Base-by-base conservation (phyloP, 2,888 invertebrate species). In the Resseliella maxima region DNA sequence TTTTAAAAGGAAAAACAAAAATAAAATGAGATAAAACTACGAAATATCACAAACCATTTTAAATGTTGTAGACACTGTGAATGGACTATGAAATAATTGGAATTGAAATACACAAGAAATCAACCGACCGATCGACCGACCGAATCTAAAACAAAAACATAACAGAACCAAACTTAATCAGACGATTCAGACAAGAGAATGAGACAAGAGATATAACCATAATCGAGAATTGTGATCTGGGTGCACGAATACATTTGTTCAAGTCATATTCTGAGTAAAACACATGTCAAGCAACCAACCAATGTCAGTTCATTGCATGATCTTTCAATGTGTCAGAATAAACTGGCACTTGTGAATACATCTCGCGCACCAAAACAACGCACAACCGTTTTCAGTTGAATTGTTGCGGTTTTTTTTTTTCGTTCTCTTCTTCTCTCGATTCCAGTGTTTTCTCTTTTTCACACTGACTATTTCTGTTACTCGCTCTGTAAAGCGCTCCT, bases 171-270 rank as follows among this genome's bases (percentile, higher is more conserved):
- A 12, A 50, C 8, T 12, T 2, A 72, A 72, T 72, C 72, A 27
- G 18, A 35, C 72, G 31, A 31, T 72, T n/a, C n/a, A n/a, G 72
- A 31, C 72, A 72, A 15, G 18, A 50, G 46, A 15, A 18, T 2
- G 46, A 50, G 46, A 72, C 31, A 3, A 50, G 18, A 31, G 2
- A 72, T 31, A 31, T 3, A n/a, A 72, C 72, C 72, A 72, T 72
- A 72, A 72, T 72, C 31, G 72, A 72, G 72, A 72, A 72, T 31
- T 72, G 72, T 31, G 72, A 72, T 12, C 72, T 72, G 72, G 72
- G 72, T 31, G 72, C 72, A 35, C 72, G 72, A 27, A 72, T 35
- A 72, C 18, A 72, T 35, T 72, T 35, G 35, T 72, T 72, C 31
- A 10, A 35, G 35, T 31, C 12, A 15, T 31, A 72, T 27, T 31